Percentiles rank a stretch among this genome's conserved stretches.
These are phyloP conservation scores for Cephalopholis sonnerati DNA, from an alignment of 2,113 vertebrate species.

Conservation along the genomic window DNA sequence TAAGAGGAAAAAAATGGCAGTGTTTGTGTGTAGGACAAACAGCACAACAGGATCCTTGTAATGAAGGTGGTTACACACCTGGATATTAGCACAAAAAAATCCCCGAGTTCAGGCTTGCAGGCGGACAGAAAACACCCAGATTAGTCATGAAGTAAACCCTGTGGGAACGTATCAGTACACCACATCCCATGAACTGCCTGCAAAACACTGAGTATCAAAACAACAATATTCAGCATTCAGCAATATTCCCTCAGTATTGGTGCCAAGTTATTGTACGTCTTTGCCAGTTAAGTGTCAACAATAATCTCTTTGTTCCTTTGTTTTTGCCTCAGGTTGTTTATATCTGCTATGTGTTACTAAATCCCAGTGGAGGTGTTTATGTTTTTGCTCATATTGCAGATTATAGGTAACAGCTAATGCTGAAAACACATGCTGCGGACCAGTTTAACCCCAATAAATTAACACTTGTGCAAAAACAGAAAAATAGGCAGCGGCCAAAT, in stretches of 20 bases:
- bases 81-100: not conserved
- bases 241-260: not conserved
- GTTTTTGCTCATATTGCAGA: conserved; percentile 58
- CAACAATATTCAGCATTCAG: conserved; percentile 19
- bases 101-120: not conserved
- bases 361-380: conserved; percentile 55
- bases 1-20: not conserved
- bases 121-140: not conserved
- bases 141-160: conserved; percentile 17
- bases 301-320: conserved; percentile 46
- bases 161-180: conserved; percentile 16
- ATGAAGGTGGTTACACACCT: not conserved
- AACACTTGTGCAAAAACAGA: conserved; percentile 51
- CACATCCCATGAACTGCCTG: conserved; percentile 10
- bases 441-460: conserved; percentile 35
- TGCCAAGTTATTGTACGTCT: not conserved
- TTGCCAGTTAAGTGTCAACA: conserved; percentile 29
- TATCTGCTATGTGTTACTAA: conserved; percentile 2
- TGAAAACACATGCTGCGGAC: conserved; percentile 60
- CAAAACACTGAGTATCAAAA: conserved; percentile 30
- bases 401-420: conserved; percentile 55
- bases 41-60: not conserved
- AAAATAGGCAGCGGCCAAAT: conserved; percentile 44
- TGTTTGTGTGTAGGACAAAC: not conserved
- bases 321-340: conserved; percentile 39